Evolutionary conservation across 2,113 vertebrate genomes (phyloP).

Genomic region (Anseranas semipalmata): DNA sequence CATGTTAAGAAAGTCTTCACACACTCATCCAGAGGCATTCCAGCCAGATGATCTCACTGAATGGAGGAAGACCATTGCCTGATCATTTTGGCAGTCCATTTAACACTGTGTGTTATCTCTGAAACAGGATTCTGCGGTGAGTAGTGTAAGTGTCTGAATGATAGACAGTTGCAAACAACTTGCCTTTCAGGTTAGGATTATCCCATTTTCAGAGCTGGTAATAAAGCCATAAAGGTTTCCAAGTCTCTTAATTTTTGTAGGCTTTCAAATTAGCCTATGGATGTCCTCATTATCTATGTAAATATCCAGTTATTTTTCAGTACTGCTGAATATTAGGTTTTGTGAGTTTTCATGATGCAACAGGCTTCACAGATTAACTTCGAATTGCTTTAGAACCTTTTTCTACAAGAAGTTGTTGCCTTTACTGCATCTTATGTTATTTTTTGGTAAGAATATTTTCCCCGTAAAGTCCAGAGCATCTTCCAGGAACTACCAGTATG

Average conservation of each 20-base stretch:
- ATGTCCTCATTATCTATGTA: not conserved
- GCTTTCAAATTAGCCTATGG: not conserved
- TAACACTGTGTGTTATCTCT: not conserved
- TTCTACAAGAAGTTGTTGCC: not conserved
- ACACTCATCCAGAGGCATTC: not conserved
- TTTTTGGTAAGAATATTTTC: not conserved
- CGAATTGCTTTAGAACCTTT: not conserved
- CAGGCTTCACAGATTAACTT: not conserved
- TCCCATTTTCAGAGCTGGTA: not conserved
- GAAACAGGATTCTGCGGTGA: not conserved
- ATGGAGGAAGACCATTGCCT: not conserved
- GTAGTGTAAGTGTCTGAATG: not conserved
- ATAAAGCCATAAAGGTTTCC: not conserved
- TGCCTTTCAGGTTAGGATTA: not conserved
- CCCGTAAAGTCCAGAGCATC: not conserved
- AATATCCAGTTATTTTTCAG: not conserved
- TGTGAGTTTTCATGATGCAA: not conserved
- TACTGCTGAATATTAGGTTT: not conserved
- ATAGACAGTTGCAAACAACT: not conserved
- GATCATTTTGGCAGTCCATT: not conserved
- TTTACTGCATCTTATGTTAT: not conserved
- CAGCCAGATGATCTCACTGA: not conserved
- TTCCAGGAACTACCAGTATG: not conserved
- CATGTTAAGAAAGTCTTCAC: not conserved
- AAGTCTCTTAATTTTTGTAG: not conserved